Evolutionary conservation across 2,888 invertebrate species (phyloP).

Genomic region (Drosophila leonis): DNA sequence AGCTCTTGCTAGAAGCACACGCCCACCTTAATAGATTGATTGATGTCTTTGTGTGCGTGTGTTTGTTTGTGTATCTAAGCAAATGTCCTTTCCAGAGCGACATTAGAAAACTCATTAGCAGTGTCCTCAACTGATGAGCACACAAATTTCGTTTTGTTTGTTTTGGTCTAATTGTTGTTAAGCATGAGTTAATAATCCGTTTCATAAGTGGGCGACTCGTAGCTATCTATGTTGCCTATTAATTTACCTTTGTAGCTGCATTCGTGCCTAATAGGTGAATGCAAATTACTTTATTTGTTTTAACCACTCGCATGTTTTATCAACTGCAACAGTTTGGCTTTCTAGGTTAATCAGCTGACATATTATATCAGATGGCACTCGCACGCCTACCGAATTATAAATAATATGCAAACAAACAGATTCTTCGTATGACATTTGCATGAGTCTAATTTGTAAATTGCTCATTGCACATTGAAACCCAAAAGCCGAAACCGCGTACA

Average conservation of each 20-base stretch:
- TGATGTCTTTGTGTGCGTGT: conserved; percentile 3
- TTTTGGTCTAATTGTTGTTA: conserved; percentile 8
- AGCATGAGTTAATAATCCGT: conserved; percentile 15
- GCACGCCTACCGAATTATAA: conserved; percentile 33
- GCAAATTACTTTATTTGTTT: conserved; percentile 41
- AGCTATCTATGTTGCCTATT: not conserved
- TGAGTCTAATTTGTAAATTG: conserved; percentile 83
- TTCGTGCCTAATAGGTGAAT: conserved; percentile 1
- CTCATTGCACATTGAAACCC: conserved; percentile 57
- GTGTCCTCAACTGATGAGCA: not conserved
- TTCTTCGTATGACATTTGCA: conserved; percentile 62
- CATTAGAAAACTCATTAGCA: conserved; percentile 6
- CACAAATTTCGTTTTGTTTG: conserved; percentile 14
- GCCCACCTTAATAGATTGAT: conserved; percentile 17
- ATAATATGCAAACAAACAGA: conserved; percentile 63
- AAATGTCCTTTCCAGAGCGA: conserved; percentile 4
- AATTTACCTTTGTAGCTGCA: not conserved
- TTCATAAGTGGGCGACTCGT: not conserved
- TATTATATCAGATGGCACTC: conserved; percentile 31
- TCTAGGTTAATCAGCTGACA: conserved; percentile 70
- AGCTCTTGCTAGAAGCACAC: not conserved
- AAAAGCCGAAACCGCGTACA: conserved; percentile 55
- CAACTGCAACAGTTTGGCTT: conserved; percentile 32
- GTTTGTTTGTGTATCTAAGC: not conserved
- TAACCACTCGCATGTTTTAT: conserved; percentile 34